A percentile compares a stretch with the other conserved stretches of the same genome.
phyloP scores from a whole-genome alignment of 2,888 invertebrate species.

The Prosapia bicincta region DNA sequence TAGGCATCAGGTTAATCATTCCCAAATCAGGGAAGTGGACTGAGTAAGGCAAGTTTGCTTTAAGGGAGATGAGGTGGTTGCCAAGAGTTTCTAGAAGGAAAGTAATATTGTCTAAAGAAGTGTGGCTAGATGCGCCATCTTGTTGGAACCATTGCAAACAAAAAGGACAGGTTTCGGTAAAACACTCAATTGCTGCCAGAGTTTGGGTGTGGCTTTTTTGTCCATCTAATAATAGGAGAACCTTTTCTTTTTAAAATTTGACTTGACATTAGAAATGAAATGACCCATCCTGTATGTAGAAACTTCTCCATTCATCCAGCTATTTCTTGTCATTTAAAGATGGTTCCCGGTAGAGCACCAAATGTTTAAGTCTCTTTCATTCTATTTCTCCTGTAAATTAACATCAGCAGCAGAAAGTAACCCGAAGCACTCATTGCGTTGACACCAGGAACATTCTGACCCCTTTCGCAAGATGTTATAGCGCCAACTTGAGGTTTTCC shows the following conservation, averaged over 20 bases:
- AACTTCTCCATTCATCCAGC: not conserved
- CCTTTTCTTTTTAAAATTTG: not conserved
- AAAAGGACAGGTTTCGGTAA: too few relatives aligned
- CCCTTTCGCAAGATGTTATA: not conserved
- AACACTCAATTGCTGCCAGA: not conserved
- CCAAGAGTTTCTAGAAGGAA: too few relatives aligned
- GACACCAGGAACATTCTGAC: not conserved
- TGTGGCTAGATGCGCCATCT: too few relatives aligned
- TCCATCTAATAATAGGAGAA: not conserved
- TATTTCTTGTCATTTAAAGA: not conserved
- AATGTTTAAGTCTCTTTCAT: not conserved
- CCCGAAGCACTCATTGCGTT: not conserved
- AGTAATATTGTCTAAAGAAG: too few relatives aligned
- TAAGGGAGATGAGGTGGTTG: too few relatives aligned
- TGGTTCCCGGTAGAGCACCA: not conserved
- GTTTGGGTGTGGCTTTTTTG: not conserved
- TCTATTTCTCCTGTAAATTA: not conserved
- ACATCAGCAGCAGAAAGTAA: not conserved
- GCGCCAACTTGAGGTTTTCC: not conserved
- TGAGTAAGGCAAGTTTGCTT: too few relatives aligned
- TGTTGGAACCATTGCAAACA: too few relatives aligned
- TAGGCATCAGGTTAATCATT: too few relatives aligned
- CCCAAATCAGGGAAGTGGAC: too few relatives aligned
- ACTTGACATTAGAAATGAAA: not conserved
- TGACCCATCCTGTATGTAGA: not conserved